Conservation (phyloP, 2,888 invertebrate species). For the Volucella zonaria region DNA sequence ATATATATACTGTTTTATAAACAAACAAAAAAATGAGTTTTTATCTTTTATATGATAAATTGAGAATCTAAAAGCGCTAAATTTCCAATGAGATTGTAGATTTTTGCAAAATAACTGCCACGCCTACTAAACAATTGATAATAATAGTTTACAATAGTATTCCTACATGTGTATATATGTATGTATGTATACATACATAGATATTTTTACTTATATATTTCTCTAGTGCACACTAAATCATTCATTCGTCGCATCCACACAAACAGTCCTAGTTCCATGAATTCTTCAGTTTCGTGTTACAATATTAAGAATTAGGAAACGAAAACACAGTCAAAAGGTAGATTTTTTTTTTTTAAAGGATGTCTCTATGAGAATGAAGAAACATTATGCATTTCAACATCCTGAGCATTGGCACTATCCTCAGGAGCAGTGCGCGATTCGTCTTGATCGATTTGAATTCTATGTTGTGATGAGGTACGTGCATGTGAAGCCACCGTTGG, state of each 20-base stretch:
- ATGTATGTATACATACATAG: constrained; percentile 33
- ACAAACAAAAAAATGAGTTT: constrained; percentile 6
- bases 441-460: constrained; percentile 82
- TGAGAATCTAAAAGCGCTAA: constrained; percentile 22
- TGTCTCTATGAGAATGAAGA: constrained; percentile 50
- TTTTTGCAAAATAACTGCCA: constrained; percentile 11
- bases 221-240: constrained; percentile 59
- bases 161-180: constrained; percentile 21
- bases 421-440: constrained; percentile 77
- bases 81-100: constrained; percentile 19
- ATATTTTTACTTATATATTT: constrained; percentile 63
- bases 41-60: constrained; percentile 25
- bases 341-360: neutral
- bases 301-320: constrained; percentile 40
- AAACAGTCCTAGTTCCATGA: constrained; percentile 56
- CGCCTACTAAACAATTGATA: constrained; percentile 42
- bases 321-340: constrained; percentile 24
- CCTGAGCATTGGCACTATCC: constrained; percentile 74
- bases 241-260: constrained; percentile 56
- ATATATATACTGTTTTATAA: constrained; percentile 23
- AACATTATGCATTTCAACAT: constrained; percentile 66
- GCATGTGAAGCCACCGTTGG: constrained; percentile 72
- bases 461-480: constrained; percentile 80
- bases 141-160: constrained; percentile 1
- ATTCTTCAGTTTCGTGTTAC: constrained; percentile 28